Evolutionary conservation across 2,888 invertebrate genomes (phyloP), one percentile per base, ranked within the genome.

Genomic region (Rapana venosa): DNA sequence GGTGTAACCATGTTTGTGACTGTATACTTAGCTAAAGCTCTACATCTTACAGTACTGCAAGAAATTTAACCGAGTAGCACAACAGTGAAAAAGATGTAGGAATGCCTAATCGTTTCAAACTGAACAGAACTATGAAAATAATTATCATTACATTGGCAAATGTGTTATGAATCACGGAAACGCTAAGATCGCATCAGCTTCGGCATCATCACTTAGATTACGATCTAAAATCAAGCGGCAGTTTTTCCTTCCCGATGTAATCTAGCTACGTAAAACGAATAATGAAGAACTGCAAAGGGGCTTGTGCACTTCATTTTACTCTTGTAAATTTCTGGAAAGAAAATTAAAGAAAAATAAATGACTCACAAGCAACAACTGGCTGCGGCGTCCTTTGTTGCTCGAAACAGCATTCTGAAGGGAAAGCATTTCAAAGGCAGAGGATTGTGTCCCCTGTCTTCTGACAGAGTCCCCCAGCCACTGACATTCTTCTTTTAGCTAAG

Each of bases 371-470:
- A 47, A 26, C 36, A 47, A 22, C 36, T 30, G 26, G 22, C 77
- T 36, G 22, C 36, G 81, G 36, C 36, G 36, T 47, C 81, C 47
- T 83, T 83, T 83, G 81, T 83, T 83, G 81, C 81, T 22, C 81
- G 22, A 83, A 83, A 83, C 81, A 83, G 81, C 15, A 26, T 0
- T 47, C 11, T 30, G 22, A 83, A 47, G 81, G 81, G 81, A 83
- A 35, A 79, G 11, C 2, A 79, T 79, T 66, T 35, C 35, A 1
- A 35, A 35, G 15, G 11, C 2, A 0, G 79, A 35, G 79, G 17
- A 35, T 79, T 79, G 13, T n/a, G 74, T 74, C 74, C 74, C 74
- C 74, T 13, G n/a, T 74, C 74, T n/a, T 74, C 8, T 74, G 1
- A 5, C 13, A 66, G 66, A 20, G 22, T 20, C 26, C n/a, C n/a